phyloP scores from a whole-genome alignment of 2,797 vertebrate genomes.

The Distichodus sexfasciatus region DNA sequence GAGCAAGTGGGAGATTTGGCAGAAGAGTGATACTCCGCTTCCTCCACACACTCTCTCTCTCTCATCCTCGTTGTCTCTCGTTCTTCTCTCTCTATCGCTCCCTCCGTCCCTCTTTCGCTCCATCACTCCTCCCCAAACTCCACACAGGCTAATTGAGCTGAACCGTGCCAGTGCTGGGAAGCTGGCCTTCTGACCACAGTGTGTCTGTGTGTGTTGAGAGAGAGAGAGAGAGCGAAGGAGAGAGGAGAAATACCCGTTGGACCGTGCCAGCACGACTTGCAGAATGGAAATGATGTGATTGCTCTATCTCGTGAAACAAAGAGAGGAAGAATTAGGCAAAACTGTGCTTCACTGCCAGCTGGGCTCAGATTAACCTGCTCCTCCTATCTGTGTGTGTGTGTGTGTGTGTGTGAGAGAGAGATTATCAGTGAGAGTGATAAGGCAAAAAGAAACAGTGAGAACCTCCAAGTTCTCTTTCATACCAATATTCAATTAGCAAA shows the following conservation, averaged over 20 bases:
- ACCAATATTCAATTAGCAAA: too few relatives aligned
- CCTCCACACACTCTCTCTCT: slow-evolving; percentile 26
- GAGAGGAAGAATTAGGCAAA: slow-evolving; percentile 35
- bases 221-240: slow-evolving; percentile 6
- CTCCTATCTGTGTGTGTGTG: neutral
- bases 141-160: slow-evolving; percentile 55
- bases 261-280: slow-evolving; percentile 26
- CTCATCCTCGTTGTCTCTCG: slow-evolving; percentile 17
- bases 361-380: slow-evolving; percentile 17
- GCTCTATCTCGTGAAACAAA: slow-evolving; percentile 43
- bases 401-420: neutral
- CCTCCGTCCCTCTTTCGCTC: neutral
- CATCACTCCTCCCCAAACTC: slow-evolving; percentile 32
- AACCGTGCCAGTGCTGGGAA: slow-evolving; percentile 52
- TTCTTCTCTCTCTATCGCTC: slow-evolving; percentile 40
- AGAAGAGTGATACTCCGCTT: slow-evolving; percentile 20
- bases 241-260: slow-evolving; percentile 21
- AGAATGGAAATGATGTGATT: slow-evolving; percentile 45
- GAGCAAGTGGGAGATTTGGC: slow-evolving; percentile 41
- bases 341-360: slow-evolving; percentile 32
- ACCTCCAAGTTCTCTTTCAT: too few relatives aligned
- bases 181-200: slow-evolving; percentile 48
- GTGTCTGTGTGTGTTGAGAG: neutral
- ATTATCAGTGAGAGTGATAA: neutral
- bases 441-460: neutral